These are phyloP conservation scores for Iselma pallidipennis DNA, from an alignment of 2,888 invertebrate genomes.

Conservation along the genomic window DNA sequence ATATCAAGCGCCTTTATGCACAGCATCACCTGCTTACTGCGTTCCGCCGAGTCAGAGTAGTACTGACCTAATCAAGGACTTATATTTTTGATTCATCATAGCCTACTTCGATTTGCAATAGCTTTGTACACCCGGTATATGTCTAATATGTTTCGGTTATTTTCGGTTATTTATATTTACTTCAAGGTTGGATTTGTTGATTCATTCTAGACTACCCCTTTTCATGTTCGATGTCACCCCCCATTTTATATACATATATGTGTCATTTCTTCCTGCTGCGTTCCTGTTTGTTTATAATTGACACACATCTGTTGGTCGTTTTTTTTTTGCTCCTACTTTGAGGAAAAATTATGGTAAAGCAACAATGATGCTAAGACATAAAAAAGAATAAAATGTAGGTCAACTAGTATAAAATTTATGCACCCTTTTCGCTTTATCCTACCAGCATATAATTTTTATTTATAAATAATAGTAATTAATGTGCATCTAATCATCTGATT, in stretches of 20 bases:
- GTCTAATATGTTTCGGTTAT: too few species aligned
- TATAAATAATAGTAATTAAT: not conserved
- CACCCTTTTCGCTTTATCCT: not conserved
- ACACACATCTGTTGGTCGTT: not conserved
- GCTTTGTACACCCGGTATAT: too few species aligned
- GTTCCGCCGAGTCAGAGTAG: too few species aligned
- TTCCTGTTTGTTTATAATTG: not conserved
- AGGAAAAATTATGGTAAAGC: not conserved
- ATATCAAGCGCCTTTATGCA: too few species aligned
- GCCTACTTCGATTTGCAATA: too few species aligned
- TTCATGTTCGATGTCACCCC: not conserved
- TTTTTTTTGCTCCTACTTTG: not conserved
- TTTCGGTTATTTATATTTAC: too few species aligned
- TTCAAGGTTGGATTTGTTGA: too few species aligned
- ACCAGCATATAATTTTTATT: not conserved
- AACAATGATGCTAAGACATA: too few species aligned
- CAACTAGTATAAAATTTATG: not conserved
- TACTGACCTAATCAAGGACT: too few species aligned
- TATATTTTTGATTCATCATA: too few species aligned
- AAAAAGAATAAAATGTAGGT: not conserved
- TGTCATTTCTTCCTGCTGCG: not conserved
- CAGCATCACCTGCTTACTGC: too few species aligned
- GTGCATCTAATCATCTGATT: not conserved
- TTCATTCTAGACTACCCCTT: too few species aligned
- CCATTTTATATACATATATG: not conserved